Evolutionary conservation across 1,140 invertebrate species (phyloP), one percentile per base, ranked within the genome.

Genomic region (Drosophila lowei): DNA sequence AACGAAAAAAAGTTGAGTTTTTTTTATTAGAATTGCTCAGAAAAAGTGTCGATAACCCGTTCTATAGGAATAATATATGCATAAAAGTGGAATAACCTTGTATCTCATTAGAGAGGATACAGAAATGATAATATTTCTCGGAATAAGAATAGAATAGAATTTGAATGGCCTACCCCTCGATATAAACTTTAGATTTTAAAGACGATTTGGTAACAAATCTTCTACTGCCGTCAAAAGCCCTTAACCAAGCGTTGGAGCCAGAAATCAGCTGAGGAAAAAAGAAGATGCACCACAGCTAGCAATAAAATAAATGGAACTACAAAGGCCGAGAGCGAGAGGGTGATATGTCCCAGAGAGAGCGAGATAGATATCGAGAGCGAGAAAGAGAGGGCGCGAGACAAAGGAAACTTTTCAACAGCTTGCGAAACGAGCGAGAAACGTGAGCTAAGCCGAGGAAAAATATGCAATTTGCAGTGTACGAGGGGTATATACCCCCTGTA

Each of bases 351-450:
- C n/a, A 54, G 34, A 34, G 34, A 50, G 21, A 5, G 25, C 54
- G 42, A 11, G 7, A 11, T 21, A 38, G 9, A 9, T 30, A 30
- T 30, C 13, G 55, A 50, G 8, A 41, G 18, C 6, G 15, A 7
- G n/a, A 23, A 16, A 6, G 4, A 53, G 46, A 21, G 16, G 42
- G 41, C 9, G 47, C 30, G 46, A 65, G 59, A 78, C 77, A 79
- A 79, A 74, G 60, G 54, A 73, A 79, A 78, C 76, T 77, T 78
- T 78, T 67, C 41, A 78, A 78, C 55, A 78, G 57, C 76, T 79
- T 74, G 63, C 63, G 63, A 79, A 79, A 79, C 61, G 56, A 75
- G 70, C 67, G 57, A 79, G 77, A 79, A 79, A 79, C 66, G 72
- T 79, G 72, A 79, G 72, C 49, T 72, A 62, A 75, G 77, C 72